Evolutionary conservation across 2,113 vertebrate species (phyloP).

Genomic region (Channa maculata): DNA sequence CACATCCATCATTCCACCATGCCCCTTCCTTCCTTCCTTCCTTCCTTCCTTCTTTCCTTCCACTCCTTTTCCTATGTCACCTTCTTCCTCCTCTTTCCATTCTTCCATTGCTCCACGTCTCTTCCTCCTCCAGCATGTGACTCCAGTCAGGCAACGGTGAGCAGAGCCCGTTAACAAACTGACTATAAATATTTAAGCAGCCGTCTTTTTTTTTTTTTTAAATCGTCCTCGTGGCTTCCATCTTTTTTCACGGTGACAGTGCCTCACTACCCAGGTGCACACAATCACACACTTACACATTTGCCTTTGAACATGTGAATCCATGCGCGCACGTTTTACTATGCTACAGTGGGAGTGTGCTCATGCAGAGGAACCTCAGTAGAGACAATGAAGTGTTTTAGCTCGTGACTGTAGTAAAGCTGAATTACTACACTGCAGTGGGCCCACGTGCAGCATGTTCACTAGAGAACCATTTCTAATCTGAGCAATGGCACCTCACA

Average conservation of each 20-base stretch:
- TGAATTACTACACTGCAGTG: slow-evolving; percentile 9
- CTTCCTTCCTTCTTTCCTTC: background rate
- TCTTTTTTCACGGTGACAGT: background rate
- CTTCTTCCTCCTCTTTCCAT: background rate
- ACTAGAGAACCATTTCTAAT: background rate
- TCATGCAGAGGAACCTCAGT: background rate
- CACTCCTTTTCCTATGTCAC: background rate
- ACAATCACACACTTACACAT: background rate
- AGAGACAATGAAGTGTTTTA: background rate
- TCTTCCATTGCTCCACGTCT: background rate
- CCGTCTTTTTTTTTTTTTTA: slow-evolving; percentile 15
- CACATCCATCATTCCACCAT: background rate
- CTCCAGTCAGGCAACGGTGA: slow-evolving; percentile 26
- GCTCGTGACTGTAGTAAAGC: background rate
- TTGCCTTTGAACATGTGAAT: background rate
- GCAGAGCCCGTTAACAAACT: slow-evolving; percentile 45
- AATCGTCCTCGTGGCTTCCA: background rate
- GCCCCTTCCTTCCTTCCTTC: background rate
- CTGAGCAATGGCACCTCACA: background rate
- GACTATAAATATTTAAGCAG: slow-evolving; percentile 56
- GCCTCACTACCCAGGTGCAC: background rate
- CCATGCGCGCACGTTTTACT: background rate
- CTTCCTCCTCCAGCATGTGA: slow-evolving; percentile 29
- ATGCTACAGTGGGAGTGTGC: background rate
- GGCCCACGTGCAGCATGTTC: background rate